phyloP scores from a whole-genome alignment of 2,888 invertebrate species.

The Melinaea marsaeus region DNA sequence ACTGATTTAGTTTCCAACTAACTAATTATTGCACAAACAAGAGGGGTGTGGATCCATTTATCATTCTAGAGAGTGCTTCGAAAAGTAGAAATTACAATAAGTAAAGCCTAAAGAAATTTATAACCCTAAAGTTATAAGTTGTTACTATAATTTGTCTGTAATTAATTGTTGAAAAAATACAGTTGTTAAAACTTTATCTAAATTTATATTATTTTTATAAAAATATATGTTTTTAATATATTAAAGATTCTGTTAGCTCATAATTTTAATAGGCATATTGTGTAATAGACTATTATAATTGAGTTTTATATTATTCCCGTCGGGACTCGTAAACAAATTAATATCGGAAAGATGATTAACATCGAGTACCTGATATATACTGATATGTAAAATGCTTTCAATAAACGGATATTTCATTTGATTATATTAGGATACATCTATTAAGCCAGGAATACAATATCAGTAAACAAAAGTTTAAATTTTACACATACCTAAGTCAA shows the following conservation, averaged over 20 bases:
- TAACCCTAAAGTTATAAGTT: too few relatives aligned
- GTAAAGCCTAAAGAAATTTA: too few relatives aligned
- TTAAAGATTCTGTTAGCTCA: not conserved
- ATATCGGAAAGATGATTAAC: conserved; percentile 17
- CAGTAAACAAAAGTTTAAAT: conserved; percentile 2
- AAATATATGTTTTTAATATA: not conserved
- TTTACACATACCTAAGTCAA: not conserved
- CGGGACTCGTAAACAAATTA: conserved; percentile 21
- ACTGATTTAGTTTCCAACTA: conserved; percentile 50
- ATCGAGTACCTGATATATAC: conserved; percentile 11
- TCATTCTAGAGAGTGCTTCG: conserved; percentile 34
- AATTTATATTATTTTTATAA: conserved; percentile 10
- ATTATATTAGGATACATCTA: not conserved
- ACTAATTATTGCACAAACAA: conserved; percentile 66
- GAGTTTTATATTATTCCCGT: conserved; percentile 17
- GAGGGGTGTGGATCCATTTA: conserved; percentile 52
- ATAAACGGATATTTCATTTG: not conserved
- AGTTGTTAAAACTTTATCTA: too few relatives aligned
- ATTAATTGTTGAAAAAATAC: too few relatives aligned
- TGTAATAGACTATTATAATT: conserved; percentile 18
- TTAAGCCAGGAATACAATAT: not conserved
- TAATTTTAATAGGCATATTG: conserved; percentile 14
- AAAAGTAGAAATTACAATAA: not conserved
- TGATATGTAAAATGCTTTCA: not conserved
- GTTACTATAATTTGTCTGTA: too few relatives aligned